Percentiles rank a stretch among this genome's conserved stretches.
phyloP scores from a whole-genome alignment of 1,140 invertebrate genomes.

The Drosophila triauraria region DNA sequence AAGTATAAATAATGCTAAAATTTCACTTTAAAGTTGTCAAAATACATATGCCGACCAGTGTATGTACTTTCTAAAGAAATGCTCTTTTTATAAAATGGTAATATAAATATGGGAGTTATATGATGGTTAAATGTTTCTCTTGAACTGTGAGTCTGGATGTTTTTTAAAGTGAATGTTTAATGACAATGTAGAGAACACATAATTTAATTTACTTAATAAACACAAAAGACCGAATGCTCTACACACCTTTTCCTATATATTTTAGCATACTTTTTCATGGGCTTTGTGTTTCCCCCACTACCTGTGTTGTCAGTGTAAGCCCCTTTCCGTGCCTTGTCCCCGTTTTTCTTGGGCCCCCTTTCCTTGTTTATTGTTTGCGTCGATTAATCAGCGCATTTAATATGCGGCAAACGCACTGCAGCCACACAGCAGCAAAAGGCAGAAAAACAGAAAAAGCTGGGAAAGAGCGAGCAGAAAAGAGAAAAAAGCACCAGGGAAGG shows the following conservation, averaged over 20 bases:
- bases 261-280: neutral
- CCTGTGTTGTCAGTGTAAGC: constrained; percentile 13
- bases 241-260: neutral
- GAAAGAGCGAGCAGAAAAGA: constrained; percentile 2
- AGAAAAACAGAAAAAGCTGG: constrained; percentile 5
- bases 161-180: too few species aligned
- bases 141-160: too few species aligned
- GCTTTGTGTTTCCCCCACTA: too few species aligned
- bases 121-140: too few species aligned
- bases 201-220: too few species aligned
- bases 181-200: too few species aligned
- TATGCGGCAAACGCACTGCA: constrained; percentile 62
- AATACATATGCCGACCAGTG: too few species aligned
- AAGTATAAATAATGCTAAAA: too few species aligned
- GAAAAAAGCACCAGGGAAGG: constrained; percentile 6
- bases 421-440: constrained; percentile 19
- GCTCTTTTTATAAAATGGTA: too few species aligned
- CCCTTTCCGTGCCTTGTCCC: constrained; percentile 40
- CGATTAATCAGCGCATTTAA: constrained; percentile 76
- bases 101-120: too few species aligned
- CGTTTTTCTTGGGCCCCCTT: constrained; percentile 31
- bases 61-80: too few species aligned
- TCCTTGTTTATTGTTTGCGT: constrained; percentile 63
- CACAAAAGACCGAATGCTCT: neutral
- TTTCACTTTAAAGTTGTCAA: too few species aligned